Percentiles rank a stretch among this genome's conserved stretches.
Evolutionary conservation across 2,797 vertebrate species (phyloP).

Genomic region (Chaetophractus vellerosus): DNA sequence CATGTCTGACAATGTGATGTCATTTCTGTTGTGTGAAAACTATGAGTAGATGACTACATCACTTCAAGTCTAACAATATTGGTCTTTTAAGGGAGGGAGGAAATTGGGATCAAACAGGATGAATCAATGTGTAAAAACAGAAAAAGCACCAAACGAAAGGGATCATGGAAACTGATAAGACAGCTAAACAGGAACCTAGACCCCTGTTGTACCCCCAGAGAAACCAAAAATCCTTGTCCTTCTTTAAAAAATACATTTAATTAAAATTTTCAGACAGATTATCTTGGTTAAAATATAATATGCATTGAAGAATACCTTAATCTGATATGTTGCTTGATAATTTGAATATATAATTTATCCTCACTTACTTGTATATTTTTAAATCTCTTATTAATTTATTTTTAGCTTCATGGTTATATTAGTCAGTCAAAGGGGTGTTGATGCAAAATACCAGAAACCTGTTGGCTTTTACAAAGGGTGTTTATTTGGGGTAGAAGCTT

Average conservation of each 20-base stretch:
- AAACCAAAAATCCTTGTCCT: neutral
- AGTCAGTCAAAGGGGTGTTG: too few relatives aligned
- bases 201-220: rapidly evolving
- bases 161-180: neutral
- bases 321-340: neutral
- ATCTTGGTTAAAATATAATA: neutral
- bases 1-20: neutral
- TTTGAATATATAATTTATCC: constrained; percentile 20
- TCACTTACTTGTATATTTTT: neutral
- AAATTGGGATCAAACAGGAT: neutral
- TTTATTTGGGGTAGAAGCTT: too few relatives aligned
- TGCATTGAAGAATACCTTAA: neutral
- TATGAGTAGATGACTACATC: neutral
- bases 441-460: too few relatives aligned
- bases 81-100: neutral
- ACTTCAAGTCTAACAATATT: neutral
- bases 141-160: neutral
- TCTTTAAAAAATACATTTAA: constrained; percentile 11
- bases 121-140: neutral
- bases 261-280: constrained; percentile 38
- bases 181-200: neutral
- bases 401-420: neutral
- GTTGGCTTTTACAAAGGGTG: too few relatives aligned
- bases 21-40: neutral
- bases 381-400: neutral